Conservation (phyloP, 2,888 invertebrate species). For the Andrena dorsata region DNA sequence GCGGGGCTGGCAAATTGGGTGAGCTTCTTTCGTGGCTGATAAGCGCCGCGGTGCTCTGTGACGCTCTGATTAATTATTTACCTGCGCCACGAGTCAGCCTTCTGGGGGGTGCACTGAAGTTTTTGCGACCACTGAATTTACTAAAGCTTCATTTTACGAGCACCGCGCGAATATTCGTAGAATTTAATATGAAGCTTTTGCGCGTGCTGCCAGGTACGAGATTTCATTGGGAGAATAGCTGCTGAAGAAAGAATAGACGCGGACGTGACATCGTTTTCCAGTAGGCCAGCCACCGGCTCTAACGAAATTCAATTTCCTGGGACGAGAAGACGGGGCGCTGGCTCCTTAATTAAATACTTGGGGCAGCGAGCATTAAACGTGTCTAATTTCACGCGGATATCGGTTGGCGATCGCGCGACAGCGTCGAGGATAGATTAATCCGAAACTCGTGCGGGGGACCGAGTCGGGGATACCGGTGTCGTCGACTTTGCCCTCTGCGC, state of each 20-base stretch:
- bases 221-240: not conserved
- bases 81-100: too few relatives aligned
- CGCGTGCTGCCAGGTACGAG: too few relatives aligned
- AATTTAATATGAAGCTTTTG: not conserved
- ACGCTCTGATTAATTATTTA: too few relatives aligned
- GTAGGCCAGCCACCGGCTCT: not conserved
- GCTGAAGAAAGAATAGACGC: too few relatives aligned
- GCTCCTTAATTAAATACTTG: not conserved
- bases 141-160: not conserved
- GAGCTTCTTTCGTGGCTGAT: not conserved
- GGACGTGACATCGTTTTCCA: too few relatives aligned
- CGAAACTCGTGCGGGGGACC: constrained; percentile 42
- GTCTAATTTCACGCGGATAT: constrained; percentile 26
- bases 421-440: constrained; percentile 43
- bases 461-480: constrained; percentile 35
- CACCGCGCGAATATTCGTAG: not conserved
- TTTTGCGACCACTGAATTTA: not conserved
- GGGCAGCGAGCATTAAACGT: not conserved
- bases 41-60: not conserved
- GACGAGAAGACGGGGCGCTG: not conserved
- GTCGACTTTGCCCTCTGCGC: constrained; percentile 20
- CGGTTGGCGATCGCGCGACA: constrained; percentile 4
- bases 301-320: not conserved
- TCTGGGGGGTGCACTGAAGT: too few relatives aligned
- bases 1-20: not conserved